phyloP scores from a whole-genome alignment of 2,888 invertebrate species.

The Sinhomidia bicolor region DNA sequence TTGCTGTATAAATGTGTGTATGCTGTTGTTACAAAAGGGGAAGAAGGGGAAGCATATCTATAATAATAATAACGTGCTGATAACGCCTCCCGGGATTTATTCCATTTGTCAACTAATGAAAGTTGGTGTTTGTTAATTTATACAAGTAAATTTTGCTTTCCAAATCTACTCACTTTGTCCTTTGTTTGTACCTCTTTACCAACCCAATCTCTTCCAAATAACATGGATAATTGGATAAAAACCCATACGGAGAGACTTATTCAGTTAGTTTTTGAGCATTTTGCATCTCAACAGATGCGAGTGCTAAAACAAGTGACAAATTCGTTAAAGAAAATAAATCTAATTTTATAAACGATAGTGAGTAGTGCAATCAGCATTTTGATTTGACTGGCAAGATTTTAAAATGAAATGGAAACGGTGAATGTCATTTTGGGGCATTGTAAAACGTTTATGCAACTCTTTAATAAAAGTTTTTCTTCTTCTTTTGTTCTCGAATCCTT shows the following conservation, averaged over 20 bases:
- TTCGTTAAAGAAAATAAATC: background rate
- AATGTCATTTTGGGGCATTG: background rate
- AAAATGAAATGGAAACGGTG: background rate
- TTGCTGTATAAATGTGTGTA: background rate
- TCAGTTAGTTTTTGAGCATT: no score
- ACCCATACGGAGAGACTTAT: slow-evolving; percentile 1
- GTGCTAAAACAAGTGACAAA: background rate
- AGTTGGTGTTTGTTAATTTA: slow-evolving; percentile 42
- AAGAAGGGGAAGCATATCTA: background rate
- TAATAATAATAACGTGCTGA: slow-evolving; percentile 55
- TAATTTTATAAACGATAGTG: background rate
- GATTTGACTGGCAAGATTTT: background rate
- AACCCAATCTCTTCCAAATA: background rate
- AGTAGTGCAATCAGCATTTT: background rate
- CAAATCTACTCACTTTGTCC: background rate
- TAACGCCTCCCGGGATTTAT: slow-evolving; percentile 60
- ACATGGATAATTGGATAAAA: slow-evolving; percentile 6
- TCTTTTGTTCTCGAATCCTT: no score
- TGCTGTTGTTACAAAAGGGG: no score
- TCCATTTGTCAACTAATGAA: slow-evolving; percentile 65
- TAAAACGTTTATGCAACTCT: background rate
- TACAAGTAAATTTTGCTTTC: slow-evolving; percentile 31
- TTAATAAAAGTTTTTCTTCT: background rate
- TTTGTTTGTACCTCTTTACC: background rate
- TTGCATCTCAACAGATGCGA: background rate